phyloP scores from a whole-genome alignment of 1,140 invertebrate genomes.

The Neoseiulus cucumeris region DNA sequence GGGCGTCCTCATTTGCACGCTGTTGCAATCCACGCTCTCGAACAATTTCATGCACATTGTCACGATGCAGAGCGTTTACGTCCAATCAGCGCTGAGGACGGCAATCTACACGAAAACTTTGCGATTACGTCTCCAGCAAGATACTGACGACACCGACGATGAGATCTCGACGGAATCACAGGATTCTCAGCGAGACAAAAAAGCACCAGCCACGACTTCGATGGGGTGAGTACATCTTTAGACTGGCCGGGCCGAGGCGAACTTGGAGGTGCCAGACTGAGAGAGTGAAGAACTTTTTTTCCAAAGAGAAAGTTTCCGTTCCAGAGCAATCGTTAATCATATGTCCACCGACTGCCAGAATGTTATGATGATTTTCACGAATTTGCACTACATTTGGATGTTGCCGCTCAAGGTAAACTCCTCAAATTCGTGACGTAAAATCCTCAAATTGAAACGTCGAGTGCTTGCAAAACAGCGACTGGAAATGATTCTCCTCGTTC shows the following conservation, averaged over 20 bases:
- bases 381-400: constrained; percentile 64
- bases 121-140: neutral
- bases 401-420: constrained; percentile 51
- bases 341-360: constrained; percentile 60
- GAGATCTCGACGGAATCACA: constrained; percentile 15
- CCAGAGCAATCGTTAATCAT: constrained; percentile 52
- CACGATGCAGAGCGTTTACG: constrained; percentile 53
- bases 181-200: constrained; percentile 12
- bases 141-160: constrained; percentile 6
- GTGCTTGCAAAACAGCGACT: too few species aligned
- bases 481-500: too few species aligned
- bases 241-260: too few species aligned
- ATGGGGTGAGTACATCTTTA: constrained; percentile 33
- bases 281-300: too few species aligned
- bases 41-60: constrained; percentile 62
- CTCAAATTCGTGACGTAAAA: constrained; percentile 13
- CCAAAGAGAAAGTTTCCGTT: too few species aligned
- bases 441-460: neutral
- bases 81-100: constrained; percentile 27
- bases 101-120: neutral
- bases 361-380: constrained; percentile 60
- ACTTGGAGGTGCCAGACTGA: too few species aligned
- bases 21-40: constrained; percentile 56
- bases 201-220: constrained; percentile 21
- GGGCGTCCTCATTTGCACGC: constrained; percentile 44